Base-by-base conservation (phyloP, 2,113 vertebrate species). In the Seriola dumerili region DNA sequence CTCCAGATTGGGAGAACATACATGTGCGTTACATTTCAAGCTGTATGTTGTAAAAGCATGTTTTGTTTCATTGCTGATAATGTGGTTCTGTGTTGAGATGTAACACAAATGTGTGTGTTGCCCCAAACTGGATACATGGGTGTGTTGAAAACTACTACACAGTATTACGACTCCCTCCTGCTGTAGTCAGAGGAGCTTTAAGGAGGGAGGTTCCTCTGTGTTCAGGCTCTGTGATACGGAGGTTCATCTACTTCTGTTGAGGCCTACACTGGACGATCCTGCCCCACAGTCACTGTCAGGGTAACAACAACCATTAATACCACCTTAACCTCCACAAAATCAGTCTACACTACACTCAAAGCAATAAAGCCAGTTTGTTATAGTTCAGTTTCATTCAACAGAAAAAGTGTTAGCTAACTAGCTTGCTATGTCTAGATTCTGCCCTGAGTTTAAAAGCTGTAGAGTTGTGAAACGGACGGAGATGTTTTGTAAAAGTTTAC, bases 181-280 rank as follows among this genome's bases (percentile, higher is more conserved):
- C 29, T 29, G 29, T 29, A 29, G 29, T 29, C 29, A 29, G 29
- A 29, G 29, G 29, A 29, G 29, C 1, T 55, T 68, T 32, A 12
- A 61, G 66, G 50, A 63, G 74, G 62, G 42, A 46, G 85, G 36
- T 32, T 44, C 0, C 14, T 78, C 52, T 0, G 40, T 7, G 54
- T 11, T 21, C 38, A 81, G 85, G 90, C 88, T 83, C 84, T 83
- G 86, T 93, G 91, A 92, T 74, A 70, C 71, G 21, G 80, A 80
- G 80, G 66, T 23, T 1, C 3, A 1, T 1, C 12, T 4, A 9
- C 81, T 38, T 86, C 88, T 66, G 89, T 84, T 92, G 90, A 93
- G 86, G 85, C 88, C 90, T 29, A 4, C 5, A 11, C 74, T 17
- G 64, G 36, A 65, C 1, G 2, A 42, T 48, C 71, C n/a, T 32